A percentile compares a stretch with the other conserved stretches of the same genome.
Conservation (phyloP, 1,140 invertebrate species). For the Hirudo medicinalis region DNA sequence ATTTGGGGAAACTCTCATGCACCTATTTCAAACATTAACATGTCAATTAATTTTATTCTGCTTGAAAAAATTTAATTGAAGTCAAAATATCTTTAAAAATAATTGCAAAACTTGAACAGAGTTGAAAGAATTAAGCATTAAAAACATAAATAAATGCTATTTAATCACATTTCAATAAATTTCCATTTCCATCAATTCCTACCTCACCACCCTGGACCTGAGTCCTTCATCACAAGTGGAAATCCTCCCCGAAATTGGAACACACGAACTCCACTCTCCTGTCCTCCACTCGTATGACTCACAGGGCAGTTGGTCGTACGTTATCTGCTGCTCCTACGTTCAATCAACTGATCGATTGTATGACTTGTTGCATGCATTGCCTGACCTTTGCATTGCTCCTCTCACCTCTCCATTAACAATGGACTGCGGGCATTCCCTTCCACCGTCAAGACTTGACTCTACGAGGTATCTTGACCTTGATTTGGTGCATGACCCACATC, state of each 20-base stretch:
- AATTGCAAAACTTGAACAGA: too few relatives aligned
- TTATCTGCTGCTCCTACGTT: conserved; percentile 15
- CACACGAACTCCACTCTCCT: conserved; percentile 15
- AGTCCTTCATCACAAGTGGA: conserved; percentile 10
- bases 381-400: neutral
- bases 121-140: too few relatives aligned
- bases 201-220: conserved; percentile 20
- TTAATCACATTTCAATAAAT: too few relatives aligned
- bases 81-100: too few relatives aligned
- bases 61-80: neutral
- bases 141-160: too few relatives aligned
- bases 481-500: conserved; percentile 15
- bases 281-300: conserved; percentile 18
- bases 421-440: conserved; percentile 17
- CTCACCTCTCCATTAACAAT: neutral
- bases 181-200: neutral
- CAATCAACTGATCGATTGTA: neutral
- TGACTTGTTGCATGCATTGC: neutral
- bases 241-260: neutral
- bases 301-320: conserved; percentile 11
- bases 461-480: conserved; percentile 19
- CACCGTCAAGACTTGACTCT: conserved; percentile 21
- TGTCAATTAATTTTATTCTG: neutral
- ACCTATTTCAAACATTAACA: neutral
- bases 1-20: neutral